A percentile compares a stretch with the other conserved stretches of the same genome.
These are phyloP conservation scores for Calcarius lapponicus DNA, from an alignment of 2,797 vertebrate genomes.

Conservation along the genomic window DNA sequence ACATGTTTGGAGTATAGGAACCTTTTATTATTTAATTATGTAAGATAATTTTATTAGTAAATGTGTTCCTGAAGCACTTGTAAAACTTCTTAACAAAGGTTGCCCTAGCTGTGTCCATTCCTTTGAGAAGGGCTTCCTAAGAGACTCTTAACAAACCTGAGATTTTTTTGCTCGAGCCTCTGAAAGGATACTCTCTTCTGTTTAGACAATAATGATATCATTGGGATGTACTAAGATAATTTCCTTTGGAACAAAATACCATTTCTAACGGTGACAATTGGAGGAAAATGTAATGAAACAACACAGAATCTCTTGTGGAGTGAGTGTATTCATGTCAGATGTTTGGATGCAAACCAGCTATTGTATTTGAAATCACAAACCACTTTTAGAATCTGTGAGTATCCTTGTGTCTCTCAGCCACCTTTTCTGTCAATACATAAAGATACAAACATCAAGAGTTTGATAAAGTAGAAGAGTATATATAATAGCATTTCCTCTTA, in stretches of 20 bases:
- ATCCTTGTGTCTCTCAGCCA: not conserved
- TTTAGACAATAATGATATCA: constrained; percentile 22
- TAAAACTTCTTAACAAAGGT: not conserved
- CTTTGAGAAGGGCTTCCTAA: not conserved
- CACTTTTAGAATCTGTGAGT: not conserved
- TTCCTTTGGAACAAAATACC: constrained; percentile 75
- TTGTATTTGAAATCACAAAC: constrained; percentile 62
- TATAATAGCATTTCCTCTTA: not conserved
- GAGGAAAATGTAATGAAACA: constrained; percentile 77
- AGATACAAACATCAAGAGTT: not conserved
- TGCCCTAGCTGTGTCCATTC: not conserved
- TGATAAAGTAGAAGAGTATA: not conserved
- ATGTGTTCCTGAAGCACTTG: not conserved
- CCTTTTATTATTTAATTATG: not conserved
- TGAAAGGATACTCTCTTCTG: constrained; percentile 29
- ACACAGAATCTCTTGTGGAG: constrained; percentile 48
- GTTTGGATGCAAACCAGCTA: constrained; percentile 69
- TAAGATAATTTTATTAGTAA: not conserved
- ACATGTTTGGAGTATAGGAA: not conserved
- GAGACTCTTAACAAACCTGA: not conserved
- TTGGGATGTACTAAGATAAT: constrained; percentile 43
- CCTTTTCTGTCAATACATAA: not conserved
- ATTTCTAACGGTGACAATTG: constrained; percentile 75
- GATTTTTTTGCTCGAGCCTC: constrained; percentile 8
- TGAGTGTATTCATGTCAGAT: constrained; percentile 59